Base-by-base conservation (phyloP, 2,797 vertebrate genomes). In the Coendou prehensilis region DNA sequence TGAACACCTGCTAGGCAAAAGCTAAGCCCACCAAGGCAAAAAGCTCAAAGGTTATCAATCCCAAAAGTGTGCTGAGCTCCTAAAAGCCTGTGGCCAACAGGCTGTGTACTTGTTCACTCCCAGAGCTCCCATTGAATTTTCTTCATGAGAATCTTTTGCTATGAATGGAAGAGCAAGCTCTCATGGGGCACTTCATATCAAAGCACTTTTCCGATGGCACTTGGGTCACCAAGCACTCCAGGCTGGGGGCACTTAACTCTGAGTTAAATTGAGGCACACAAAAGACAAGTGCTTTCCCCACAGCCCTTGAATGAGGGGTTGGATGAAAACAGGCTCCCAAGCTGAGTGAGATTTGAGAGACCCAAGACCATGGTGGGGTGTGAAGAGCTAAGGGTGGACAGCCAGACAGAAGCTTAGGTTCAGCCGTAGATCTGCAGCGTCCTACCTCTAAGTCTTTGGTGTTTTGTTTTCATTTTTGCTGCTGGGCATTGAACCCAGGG, bases 111-210 rank as follows among this genome's bases (percentile, higher is more conserved):
- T 3, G 59, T 63, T 84, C 69, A 2, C 73, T 57, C 90, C 64
- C 64, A 11, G 69, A 17, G 78, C 59, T 47, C 23, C 67, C 75
- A 28, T 56, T 73, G 64, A 0, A 63, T 61, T 81, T 67, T 75
- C 80, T 93, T 67, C 89, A n/a, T 37, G 64, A 69, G 13, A 59
- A 75, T 28, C 56, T 57, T 20, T 79, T 82, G 73, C 91, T 91
- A 50, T 79, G 76, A 95, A 95, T 89, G 89, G 91, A 94, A 93
- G 71, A 87, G 64, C 92, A 50, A 64, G 84, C 84, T 91, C 89
- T 95, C 57, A 30, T 1, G 18, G 41, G 57, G 30, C 47, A 59
- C 92, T 94, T 95, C 91, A 57, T 89, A 91, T 91, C 91, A 75
- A 96, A 94, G 87, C 13, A 0, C 93, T 86, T 95, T 87, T 95